Conservation (phyloP, 2,888 invertebrate genomes). For the Tryphoninae sp. region DNA sequence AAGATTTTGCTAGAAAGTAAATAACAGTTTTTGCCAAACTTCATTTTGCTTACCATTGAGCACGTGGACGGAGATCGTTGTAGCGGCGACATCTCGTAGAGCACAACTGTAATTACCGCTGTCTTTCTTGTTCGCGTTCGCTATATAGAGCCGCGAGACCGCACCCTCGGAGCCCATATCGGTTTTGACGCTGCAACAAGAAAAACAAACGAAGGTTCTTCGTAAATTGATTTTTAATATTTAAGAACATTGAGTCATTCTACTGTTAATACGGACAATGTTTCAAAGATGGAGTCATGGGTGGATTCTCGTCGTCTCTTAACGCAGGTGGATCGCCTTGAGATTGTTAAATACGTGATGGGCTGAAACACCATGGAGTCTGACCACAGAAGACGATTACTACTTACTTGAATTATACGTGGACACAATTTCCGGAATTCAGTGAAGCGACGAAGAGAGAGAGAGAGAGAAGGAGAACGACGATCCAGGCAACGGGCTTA, state of each 20-base stretch:
- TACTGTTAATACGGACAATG: too few relatives aligned
- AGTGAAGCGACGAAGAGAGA: conserved; percentile 49
- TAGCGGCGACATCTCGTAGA: conserved; percentile 87
- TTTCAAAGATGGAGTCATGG: too few relatives aligned
- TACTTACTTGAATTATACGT: too few relatives aligned
- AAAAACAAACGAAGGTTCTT: conserved; percentile 66
- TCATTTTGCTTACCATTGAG: conserved; percentile 85
- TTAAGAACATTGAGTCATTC: too few relatives aligned
- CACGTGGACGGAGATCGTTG: conserved; percentile 89
- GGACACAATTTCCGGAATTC: background rate
- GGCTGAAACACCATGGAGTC: too few relatives aligned
- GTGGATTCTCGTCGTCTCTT: too few relatives aligned
- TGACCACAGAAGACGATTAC: too few relatives aligned
- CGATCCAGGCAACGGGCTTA: conserved; percentile 51
- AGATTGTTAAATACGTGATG: too few relatives aligned
- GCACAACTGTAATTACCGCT: conserved; percentile 92
- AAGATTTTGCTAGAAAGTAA: conserved; percentile 24
- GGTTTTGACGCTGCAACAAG: conserved; percentile 88
- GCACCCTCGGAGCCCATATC: conserved; percentile 89
- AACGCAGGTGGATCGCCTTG: too few relatives aligned
- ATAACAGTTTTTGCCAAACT: conserved; percentile 1
- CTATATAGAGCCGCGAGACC: conserved; percentile 89
- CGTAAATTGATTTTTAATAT: background rate
- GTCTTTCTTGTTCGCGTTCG: conserved; percentile 90
- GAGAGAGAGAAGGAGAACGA: conserved; percentile 9